A percentile compares a stretch with the other conserved stretches of the same genome.
Evolutionary conservation across 2,113 vertebrate species (phyloP).

Genomic region (Mesocricetus auratus): DNA sequence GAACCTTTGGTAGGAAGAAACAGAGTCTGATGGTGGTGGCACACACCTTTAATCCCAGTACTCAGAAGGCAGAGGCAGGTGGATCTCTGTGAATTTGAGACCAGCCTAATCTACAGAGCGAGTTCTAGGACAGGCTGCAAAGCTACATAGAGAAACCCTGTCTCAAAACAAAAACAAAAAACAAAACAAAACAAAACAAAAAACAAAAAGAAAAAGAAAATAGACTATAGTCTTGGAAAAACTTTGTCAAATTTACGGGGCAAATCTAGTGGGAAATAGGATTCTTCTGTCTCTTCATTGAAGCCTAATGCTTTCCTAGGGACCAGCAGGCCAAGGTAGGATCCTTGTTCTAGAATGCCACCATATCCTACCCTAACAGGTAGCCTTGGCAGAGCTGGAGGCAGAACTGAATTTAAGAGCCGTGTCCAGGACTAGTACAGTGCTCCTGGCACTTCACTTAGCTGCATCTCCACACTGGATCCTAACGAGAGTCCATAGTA

Average conservation of each 20-base stretch:
- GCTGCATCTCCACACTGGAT: not conserved
- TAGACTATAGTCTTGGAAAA: not conserved
- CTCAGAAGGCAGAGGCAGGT: too few relatives aligned
- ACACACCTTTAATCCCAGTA: too few relatives aligned
- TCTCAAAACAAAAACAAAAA: too few relatives aligned
- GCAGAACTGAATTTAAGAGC: not conserved
- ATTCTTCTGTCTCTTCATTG: slow-evolving; percentile 7
- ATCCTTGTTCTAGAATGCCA: not conserved
- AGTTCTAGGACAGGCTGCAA: too few relatives aligned
- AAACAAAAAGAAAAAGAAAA: too few relatives aligned
- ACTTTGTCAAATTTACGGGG: not conserved
- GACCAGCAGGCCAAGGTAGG: not conserved
- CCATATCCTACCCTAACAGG: not conserved
- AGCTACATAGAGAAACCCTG: too few relatives aligned
- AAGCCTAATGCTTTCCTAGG: not conserved
- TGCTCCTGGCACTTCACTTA: not conserved
- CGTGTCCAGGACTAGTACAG: not conserved
- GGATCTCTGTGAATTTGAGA: too few relatives aligned
- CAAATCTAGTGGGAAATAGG: not conserved
- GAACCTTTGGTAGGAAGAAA: not conserved
- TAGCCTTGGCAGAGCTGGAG: not conserved
- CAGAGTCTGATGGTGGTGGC: not conserved
- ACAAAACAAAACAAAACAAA: too few relatives aligned
- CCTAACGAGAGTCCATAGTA: not conserved
- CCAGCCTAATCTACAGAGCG: too few relatives aligned